Conservation (phyloP, 2,113 vertebrate genomes). For the Psettodes erumei region DNA sequence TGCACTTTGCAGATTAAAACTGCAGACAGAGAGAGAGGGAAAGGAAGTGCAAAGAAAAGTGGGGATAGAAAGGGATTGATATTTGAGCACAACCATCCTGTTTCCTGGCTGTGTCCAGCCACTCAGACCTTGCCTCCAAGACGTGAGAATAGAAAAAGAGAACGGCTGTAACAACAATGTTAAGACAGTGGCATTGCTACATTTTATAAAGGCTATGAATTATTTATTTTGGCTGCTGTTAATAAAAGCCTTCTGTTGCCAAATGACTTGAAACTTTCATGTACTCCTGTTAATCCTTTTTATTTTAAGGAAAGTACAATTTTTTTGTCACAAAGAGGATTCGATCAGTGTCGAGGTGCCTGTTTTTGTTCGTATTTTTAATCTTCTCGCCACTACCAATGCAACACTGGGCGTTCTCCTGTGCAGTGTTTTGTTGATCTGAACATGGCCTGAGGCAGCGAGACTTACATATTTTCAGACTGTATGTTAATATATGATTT, state of each 20-base stretch:
- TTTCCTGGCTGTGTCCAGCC: not conserved
- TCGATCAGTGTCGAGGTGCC: not conserved
- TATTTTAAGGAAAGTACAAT: not conserved
- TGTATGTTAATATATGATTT: slow-evolving; percentile 1
- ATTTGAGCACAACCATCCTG: not conserved
- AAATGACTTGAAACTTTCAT: not conserved
- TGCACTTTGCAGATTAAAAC: slow-evolving; percentile 75
- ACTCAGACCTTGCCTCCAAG: not conserved
- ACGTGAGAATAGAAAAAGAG: not conserved
- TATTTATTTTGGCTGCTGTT: not conserved
- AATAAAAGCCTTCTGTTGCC: not conserved
- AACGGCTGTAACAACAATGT: not conserved
- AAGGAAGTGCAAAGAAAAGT: slow-evolving; percentile 3
- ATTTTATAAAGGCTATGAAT: not conserved
- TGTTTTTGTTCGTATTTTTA: slow-evolving; percentile 14
- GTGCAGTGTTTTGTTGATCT: slow-evolving; percentile 24
- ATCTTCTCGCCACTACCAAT: not conserved
- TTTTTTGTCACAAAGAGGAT: slow-evolving; percentile 14
- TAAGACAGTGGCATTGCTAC: not conserved
- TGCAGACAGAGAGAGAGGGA: slow-evolving; percentile 37
- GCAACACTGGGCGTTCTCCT: too few species aligned
- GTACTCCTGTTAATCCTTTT: not conserved
- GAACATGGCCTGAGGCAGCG: slow-evolving; percentile 9
- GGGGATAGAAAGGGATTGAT: slow-evolving; percentile 12
- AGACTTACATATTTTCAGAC: not conserved